phyloP scores from a whole-genome alignment of 2,113 vertebrate genomes.

The Aphyosemion australe region DNA sequence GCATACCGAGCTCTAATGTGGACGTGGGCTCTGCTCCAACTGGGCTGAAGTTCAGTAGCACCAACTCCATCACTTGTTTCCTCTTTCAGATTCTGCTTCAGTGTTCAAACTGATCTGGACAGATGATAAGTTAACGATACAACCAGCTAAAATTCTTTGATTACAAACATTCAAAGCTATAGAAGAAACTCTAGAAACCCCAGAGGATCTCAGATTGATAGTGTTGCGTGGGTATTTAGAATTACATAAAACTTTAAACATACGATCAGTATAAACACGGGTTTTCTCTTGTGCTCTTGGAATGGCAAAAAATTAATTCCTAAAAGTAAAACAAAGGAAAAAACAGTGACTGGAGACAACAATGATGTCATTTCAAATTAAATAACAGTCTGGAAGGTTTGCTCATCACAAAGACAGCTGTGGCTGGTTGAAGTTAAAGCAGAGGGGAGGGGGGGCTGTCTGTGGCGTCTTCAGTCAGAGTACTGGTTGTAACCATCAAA shows the following conservation, averaged over 20 bases:
- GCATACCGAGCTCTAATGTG: constrained; percentile 10
- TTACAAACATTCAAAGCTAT: constrained; percentile 37
- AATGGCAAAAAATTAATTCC: constrained; percentile 37
- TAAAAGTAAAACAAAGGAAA: constrained; percentile 38
- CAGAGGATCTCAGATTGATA: constrained; percentile 29
- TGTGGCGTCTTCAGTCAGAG: constrained; percentile 77
- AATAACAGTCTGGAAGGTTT: constrained; percentile 55
- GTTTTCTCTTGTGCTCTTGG: constrained; percentile 31
- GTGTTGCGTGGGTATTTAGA: constrained; percentile 4
- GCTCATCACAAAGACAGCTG: constrained; percentile 39
- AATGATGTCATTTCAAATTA: constrained; percentile 26
- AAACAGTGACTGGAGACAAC: constrained; percentile 10
- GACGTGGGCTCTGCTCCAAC: constrained; percentile 19
- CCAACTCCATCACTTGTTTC: constrained; percentile 31
- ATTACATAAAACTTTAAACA: constrained; percentile 31
- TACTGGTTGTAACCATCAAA: constrained; percentile 87
- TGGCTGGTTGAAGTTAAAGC: constrained; percentile 41
- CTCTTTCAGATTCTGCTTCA: constrained; percentile 30
- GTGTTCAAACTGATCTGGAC: constrained; percentile 23
- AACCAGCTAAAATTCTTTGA: constrained; percentile 8
- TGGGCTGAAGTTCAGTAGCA: constrained; percentile 58
- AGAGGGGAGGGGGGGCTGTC: constrained; percentile 28
- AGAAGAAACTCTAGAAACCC: constrained; percentile 47
- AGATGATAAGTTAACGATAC: background rate
- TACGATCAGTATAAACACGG: constrained; percentile 42